Evolutionary conservation across 2,888 invertebrate genomes (phyloP).

Genomic region (Cepaea hortensis): DNA sequence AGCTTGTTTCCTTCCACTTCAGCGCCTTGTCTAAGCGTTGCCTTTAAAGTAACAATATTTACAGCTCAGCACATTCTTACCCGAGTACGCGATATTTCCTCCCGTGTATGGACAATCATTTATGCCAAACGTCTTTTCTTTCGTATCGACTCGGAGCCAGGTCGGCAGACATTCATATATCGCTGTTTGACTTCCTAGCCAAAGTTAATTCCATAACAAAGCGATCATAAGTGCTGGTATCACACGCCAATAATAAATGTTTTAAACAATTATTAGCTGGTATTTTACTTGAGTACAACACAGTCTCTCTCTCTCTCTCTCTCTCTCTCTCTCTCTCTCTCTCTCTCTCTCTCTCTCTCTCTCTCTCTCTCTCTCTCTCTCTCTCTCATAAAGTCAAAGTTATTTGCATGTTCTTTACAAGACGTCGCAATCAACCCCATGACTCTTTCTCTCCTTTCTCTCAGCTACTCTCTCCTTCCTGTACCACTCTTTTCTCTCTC

Average conservation of each 20-base stretch:
- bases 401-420: too few relatives aligned
- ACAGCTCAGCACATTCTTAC: conserved; percentile 5
- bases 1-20: too few relatives aligned
- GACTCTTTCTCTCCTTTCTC: too few relatives aligned
- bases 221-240: not conserved
- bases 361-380: not conserved
- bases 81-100: conserved; percentile 38
- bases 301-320: not conserved
- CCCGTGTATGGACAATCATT: conserved; percentile 38
- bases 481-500: too few relatives aligned
- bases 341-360: conserved; percentile 1
- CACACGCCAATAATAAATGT: too few relatives aligned
- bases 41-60: too few relatives aligned
- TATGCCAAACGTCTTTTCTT: not conserved
- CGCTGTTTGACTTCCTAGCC: conserved; percentile 86
- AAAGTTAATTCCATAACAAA: conserved; percentile 54
- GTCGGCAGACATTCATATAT: conserved; percentile 96
- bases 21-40: too few relatives aligned
- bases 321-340: conserved; percentile 6
- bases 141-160: conserved; percentile 79
- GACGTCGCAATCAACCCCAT: too few relatives aligned
- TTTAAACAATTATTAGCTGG: too few relatives aligned
- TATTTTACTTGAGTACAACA: too few relatives aligned
- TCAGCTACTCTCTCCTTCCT: too few relatives aligned
- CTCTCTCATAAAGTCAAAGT: not conserved